phyloP scores from a whole-genome alignment of 2,797 vertebrate genomes.

The Gallinago stenura region DNA sequence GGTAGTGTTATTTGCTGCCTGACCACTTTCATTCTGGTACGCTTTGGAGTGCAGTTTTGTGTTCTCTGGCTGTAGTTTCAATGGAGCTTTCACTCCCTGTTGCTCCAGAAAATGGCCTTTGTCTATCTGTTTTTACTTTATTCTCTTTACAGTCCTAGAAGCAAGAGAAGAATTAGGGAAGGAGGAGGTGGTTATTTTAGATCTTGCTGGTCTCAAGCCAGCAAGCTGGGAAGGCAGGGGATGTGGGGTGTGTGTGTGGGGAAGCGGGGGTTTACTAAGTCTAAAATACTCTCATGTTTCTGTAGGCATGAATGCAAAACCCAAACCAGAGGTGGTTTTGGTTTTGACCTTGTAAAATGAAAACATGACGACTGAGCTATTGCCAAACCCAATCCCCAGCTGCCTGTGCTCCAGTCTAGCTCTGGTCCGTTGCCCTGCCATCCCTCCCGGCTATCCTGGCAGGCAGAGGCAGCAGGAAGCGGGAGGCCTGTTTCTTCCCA shows the following conservation, averaged over 20 bases:
- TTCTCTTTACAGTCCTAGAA: not conserved
- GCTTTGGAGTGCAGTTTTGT: not conserved
- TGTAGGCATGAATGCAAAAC: constrained; percentile 7
- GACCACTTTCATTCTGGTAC: not conserved
- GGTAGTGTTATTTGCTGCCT: not conserved
- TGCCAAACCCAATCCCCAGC: constrained; percentile 21
- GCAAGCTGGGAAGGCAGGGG: not conserved
- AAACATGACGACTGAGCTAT: not conserved
- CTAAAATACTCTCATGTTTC: constrained; percentile 17
- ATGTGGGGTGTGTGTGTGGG: not conserved
- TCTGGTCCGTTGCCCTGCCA: not conserved
- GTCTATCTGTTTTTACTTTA: not conserved
- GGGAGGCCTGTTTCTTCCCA: constrained; percentile 6
- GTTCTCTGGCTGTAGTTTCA: not conserved
- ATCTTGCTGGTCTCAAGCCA: constrained; percentile 21
- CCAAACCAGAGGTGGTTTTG: constrained; percentile 44
- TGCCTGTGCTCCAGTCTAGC: not conserved
- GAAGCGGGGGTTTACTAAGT: not conserved
- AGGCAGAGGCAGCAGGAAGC: constrained; percentile 44
- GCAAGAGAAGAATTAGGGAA: not conserved
- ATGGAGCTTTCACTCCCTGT: not conserved
- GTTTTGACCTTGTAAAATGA: constrained; percentile 45
- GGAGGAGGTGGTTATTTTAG: constrained; percentile 1
- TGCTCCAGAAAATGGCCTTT: not conserved
- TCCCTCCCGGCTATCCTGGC: constrained; percentile 12